These are phyloP conservation scores for Natator depressus DNA, from an alignment of 2,113 vertebrate genomes.

Conservation along the genomic window DNA sequence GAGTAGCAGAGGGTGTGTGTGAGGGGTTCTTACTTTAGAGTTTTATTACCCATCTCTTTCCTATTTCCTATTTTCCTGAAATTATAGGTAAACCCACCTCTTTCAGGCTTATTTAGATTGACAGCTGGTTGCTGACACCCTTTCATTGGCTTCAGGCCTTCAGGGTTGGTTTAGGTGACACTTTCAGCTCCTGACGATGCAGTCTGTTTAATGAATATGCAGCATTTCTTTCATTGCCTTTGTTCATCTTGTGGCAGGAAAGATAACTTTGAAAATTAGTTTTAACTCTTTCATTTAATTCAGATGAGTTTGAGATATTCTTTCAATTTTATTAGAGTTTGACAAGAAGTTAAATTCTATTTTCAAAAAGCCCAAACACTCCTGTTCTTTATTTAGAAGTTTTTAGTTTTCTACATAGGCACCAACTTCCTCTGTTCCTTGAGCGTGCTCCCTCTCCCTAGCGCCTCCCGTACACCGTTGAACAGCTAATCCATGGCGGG, in stretches of 20 bases:
- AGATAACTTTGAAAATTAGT: background rate
- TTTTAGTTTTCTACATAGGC: background rate
- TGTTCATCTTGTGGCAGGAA: background rate
- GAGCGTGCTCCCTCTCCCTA: no score
- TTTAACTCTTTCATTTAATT: background rate
- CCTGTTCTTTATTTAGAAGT: background rate
- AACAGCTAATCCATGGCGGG: no score
- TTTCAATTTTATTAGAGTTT: background rate
- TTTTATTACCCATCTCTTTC: background rate
- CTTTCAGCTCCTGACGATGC: background rate
- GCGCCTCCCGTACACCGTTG: no score
- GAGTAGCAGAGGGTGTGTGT: background rate
- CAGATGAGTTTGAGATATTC: background rate
- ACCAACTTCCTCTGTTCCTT: no score
- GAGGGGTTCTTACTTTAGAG: background rate
- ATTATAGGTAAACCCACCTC: background rate
- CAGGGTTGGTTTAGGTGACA: background rate
- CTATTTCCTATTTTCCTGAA: background rate
- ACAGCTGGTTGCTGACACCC: background rate
- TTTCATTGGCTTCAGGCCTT: background rate
- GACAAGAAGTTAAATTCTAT: background rate
- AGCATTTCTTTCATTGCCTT: background rate
- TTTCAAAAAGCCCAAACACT: background rate
- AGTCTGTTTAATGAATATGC: background rate
- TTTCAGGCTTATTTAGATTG: background rate